Percentiles rank a stretch among this genome's conserved stretches.
Evolutionary conservation across 1,140 invertebrate species (phyloP).

Genomic region (Periplaneta americana): DNA sequence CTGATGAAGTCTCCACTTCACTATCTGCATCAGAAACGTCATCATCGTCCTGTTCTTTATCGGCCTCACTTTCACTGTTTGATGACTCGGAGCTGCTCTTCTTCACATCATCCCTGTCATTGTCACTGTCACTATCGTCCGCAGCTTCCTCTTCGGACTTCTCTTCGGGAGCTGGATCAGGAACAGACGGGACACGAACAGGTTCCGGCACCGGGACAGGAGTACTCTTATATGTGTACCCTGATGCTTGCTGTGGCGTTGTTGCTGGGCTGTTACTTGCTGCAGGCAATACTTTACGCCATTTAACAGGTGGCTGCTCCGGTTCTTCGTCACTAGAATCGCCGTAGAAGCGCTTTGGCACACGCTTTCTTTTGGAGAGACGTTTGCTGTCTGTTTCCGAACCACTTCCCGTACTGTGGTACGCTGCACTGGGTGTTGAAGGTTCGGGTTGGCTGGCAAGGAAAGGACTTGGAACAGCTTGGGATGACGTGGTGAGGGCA

Average conservation of each 20-base stretch:
- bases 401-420: slow-evolving; percentile 20
- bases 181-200: not conserved
- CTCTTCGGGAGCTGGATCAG: not conserved
- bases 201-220: not conserved
- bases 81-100: slow-evolving; percentile 9
- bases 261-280: not conserved
- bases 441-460: slow-evolving; percentile 1
- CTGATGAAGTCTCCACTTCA: slow-evolving; percentile 4
- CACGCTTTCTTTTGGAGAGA: slow-evolving; percentile 59
- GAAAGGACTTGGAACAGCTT: not conserved
- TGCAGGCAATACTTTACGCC: slow-evolving; percentile 18
- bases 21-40: slow-evolving; percentile 18
- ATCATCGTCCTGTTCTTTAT: slow-evolving; percentile 15
- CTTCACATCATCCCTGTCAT: slow-evolving; percentile 5
- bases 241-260: not conserved
- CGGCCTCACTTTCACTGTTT: slow-evolving; percentile 22
- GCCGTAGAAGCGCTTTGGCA: slow-evolving; percentile 79
- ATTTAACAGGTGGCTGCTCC: slow-evolving; percentile 40
- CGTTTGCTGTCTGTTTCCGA: slow-evolving; percentile 23
- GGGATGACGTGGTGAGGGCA: not conserved
- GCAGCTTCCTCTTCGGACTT: slow-evolving; percentile 11
- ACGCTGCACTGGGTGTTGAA: not conserved
- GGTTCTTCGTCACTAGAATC: slow-evolving; percentile 77
- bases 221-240: not conserved
- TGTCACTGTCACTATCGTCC: slow-evolving; percentile 11